Conservation (phyloP, 2,888 invertebrate genomes). For the Dysmachus trigonus region DNA sequence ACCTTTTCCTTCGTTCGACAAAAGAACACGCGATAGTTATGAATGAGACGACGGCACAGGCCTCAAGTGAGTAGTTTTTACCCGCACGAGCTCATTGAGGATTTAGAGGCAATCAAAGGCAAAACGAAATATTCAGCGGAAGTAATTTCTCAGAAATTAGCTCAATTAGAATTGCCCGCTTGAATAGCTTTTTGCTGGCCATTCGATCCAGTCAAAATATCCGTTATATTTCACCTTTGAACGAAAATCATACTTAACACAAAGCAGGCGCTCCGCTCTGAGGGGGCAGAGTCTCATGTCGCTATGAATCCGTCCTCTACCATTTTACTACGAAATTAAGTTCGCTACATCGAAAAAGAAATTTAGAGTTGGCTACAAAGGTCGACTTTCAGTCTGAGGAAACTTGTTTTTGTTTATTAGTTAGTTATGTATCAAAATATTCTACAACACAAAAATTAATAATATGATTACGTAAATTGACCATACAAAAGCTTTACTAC, state of each 20-base stretch:
- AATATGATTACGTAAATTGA: too few species aligned
- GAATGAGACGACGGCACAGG: conserved; percentile 26
- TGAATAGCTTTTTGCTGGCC: background rate
- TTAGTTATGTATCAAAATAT: too few species aligned
- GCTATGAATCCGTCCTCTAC: background rate
- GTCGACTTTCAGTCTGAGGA: background rate
- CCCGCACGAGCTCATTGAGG: conserved; percentile 40
- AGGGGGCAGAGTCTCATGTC: background rate
- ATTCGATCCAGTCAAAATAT: conserved; percentile 8
- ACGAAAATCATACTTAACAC: background rate
- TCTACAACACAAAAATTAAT: too few species aligned
- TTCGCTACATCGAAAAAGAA: background rate
- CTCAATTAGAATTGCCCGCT: conserved; percentile 11
- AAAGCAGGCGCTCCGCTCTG: background rate
- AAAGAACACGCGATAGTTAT: conserved; percentile 44
- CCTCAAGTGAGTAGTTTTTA: conserved; percentile 30
- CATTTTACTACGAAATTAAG: background rate
- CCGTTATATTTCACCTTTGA: background rate
- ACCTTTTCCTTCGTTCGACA: conserved; percentile 25
- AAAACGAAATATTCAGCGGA: conserved; percentile 37
- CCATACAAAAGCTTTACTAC: too few species aligned
- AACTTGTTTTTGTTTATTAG: too few species aligned
- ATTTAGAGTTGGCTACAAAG: background rate
- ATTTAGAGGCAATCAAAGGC: conserved; percentile 24
- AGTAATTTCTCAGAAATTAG: conserved; percentile 41